Conservation (phyloP, 2,113 vertebrate genomes). For the Orthonyx spaldingii region DNA sequence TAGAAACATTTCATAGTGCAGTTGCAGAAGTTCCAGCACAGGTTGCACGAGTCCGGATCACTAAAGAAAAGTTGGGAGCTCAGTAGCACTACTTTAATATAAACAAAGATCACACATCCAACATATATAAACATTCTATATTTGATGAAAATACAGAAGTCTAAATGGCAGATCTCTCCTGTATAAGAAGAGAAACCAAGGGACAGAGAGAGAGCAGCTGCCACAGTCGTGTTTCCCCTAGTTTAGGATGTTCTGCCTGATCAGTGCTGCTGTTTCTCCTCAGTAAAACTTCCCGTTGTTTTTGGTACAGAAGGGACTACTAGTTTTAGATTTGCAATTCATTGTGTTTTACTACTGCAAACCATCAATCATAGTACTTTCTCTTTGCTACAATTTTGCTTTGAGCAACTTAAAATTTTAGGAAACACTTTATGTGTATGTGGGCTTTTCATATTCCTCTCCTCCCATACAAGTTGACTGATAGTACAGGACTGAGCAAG, state of each 20-base stretch:
- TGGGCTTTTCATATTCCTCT: neutral
- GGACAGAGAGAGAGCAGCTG: neutral
- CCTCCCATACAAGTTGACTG: neutral
- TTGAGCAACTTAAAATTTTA: neutral
- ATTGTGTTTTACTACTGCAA: neutral
- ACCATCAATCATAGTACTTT: neutral
- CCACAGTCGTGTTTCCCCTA: rapidly evolving
- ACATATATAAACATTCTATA: neutral
- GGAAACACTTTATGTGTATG: rapidly evolving
- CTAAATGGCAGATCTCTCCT: neutral
- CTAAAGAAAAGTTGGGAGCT: neutral
- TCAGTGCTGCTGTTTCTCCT: neutral
- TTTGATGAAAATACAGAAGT: neutral
- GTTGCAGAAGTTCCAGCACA: neutral
- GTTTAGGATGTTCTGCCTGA: neutral
- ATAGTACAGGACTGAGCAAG: neutral
- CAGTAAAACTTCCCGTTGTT: neutral
- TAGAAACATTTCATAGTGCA: neutral
- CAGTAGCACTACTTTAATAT: neutral
- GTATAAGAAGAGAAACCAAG: neutral
- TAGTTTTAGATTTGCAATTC: neutral
- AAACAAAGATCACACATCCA: neutral
- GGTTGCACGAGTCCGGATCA: rapidly evolving
- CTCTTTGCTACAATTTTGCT: neutral
- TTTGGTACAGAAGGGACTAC: neutral